Base-by-base conservation (phyloP, 2,113 vertebrate genomes). In the Grantiella picta region DNA sequence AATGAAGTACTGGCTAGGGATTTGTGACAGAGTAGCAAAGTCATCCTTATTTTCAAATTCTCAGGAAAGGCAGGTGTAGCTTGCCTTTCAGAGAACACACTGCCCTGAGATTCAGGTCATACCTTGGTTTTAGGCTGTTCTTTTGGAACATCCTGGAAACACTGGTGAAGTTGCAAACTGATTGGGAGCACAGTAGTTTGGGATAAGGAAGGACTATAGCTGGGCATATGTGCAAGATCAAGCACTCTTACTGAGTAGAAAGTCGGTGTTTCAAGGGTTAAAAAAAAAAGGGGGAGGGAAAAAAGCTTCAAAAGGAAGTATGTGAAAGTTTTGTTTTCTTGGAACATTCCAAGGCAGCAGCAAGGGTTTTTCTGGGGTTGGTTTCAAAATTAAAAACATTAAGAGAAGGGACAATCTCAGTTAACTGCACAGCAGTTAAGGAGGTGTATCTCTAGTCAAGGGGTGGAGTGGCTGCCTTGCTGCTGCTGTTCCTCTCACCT, bases 21-120 rank as follows among this genome's bases (percentile, higher is more conserved):
- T 83, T 97, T 96, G 86, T 86, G 92, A 44, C 80, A 82, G 82
- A 83, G 56, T 54, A 86, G 90, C 86, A 65, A 94, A 95, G 65
- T 81, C 4, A 3, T 88, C 61, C 47, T 57, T 73, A 33, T 66
- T 87, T 93, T 81, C 86, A 93, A 59, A 76, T 75, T 93, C 49
- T 77, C 63, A 36, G 60, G 75, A 76, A 82, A 88, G 78, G 69
- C 91, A 90, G 33, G 73, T 89, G 28, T 33, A 50, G 47, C 42
- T 88, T 90, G 63, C 45, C n/a, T n/a, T n/a, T 86, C 60, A 85
- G 80, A 63, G 53, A 53, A 45, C 2, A 1, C 7, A 14, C 45
- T 54, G n/a, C 82, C 75, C 60, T 54, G 59, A 82, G 77, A 40
- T 80, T 68, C 22, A 38, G 44, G 89, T 81, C 76, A 44, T 6